Evolutionary conservation across 1,140 invertebrate genomes (phyloP), one percentile per base, ranked within the genome.

Genomic region (Pristionchus pacificus): DNA sequence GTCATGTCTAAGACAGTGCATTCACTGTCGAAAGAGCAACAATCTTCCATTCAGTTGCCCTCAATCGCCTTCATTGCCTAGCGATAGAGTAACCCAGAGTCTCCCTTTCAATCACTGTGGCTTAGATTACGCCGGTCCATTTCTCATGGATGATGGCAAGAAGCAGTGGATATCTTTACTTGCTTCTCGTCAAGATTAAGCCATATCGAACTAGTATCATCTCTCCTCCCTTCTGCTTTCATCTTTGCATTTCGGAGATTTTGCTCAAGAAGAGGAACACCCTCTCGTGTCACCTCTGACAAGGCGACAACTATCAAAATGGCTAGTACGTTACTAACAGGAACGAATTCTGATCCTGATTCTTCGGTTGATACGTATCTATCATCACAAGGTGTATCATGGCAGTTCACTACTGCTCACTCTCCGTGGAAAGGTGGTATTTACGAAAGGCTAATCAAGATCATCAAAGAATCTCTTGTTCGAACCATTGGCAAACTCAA

Each of bases 381-480:
- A 10, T 27, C 60, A 61, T 15, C 6, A 15, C 3, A 61, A 6
- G 15, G n/a, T n/a, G 29, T 61, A 27, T 3, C 3, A 30, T 61
- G 60, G 60, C 25, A n/a, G 29, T 30, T 27, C 60, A 61, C 29
- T 30, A 61, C 29, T 10, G 60, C 25, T 10, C 60, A 61, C n/a
- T 6, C 60, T 10, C 60, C 60, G 60, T 61, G 60, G 60, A 6
- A 30, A 15, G 60, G 60, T n/a, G 29, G 60, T n/a, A 27, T 61
- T n/a, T 61, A 30, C 25, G 60, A 61, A 61, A 3, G 60, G 6
- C 3, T 61, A 15, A 61, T 61, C n/a, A 6, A n/a, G 15, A 10
- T 15, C 3, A 30, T 61, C 25, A 61, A 61, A n/a, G 15, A 61
- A 10, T 61, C 3, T 10, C 25, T 61, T n/a, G 15, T 10, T 15